Evolutionary conservation across 1,140 invertebrate species (phyloP), one percentile per base, ranked within the genome.

Genomic region (Colletes latitarsis): DNA sequence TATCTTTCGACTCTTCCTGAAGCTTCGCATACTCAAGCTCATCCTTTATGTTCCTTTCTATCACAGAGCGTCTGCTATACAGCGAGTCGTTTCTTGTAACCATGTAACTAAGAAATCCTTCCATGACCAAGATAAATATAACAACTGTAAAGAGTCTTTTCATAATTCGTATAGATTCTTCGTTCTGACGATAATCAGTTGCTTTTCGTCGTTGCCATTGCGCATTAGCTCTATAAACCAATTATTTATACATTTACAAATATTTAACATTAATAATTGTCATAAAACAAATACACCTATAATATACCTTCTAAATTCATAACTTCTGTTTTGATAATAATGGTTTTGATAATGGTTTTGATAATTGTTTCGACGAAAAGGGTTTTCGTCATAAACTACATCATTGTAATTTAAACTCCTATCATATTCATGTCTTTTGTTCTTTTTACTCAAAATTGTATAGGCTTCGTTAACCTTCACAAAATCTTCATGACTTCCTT

Each of bases 401-500:
- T 4, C 69, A 63, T 57, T 15, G 53, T 76, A 66, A 17, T 86
- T 84, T 41, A 89, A 82, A 39, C 62, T 46, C n/a, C 43, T 70
- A 79, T 91, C 91, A 64, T 91, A 89, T 60, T 74, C 15, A 1
- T 17, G 46, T 62, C 77, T 86, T 0, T 77, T 81, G 49, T 69
- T 5, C 60, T 82, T 43, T 78, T 94, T 94, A n/a, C 92, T 93
- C 21, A 95, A 80, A 58, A 94, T 77, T 17, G 73, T 90, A 74
- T 95, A 95, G 0, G 94, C 94, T 82, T 94, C 93, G 78, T 93
- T 94, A 21, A 95, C 81, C 73, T 91, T 92, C 2, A 94, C 89
- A 92, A 95, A 95, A 69, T 94, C 92, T 6, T 87, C 76, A 70
- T 94, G 93, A 71, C 67, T 89, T 64, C 91, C 85, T 74, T 90